These are phyloP conservation scores for Ceryle rudis DNA, from an alignment of 2,797 vertebrate genomes.

Conservation along the genomic window DNA sequence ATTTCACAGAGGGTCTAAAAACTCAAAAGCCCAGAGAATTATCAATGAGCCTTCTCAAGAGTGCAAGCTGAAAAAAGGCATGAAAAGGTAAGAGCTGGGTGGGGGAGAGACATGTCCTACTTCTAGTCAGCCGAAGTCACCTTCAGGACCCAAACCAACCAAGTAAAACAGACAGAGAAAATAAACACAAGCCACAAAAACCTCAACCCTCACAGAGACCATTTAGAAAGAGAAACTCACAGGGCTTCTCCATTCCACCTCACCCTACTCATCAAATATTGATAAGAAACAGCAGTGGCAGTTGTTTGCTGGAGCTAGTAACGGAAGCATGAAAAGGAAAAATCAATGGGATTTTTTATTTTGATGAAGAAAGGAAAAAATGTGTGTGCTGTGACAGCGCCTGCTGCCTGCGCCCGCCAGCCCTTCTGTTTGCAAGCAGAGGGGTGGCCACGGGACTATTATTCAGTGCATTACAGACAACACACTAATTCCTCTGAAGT, in stretches of 20 bases:
- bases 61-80: background rate
- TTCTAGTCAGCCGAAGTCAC: slow-evolving; percentile 14
- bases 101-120: background rate
- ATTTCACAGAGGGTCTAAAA: background rate
- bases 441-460: background rate
- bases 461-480: background rate
- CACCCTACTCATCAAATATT: slow-evolving; percentile 23
- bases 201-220: slow-evolving; percentile 42
- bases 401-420: background rate
- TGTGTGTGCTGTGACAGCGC: background rate
- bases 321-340: slow-evolving; percentile 23
- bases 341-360: slow-evolving; percentile 34
- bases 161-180: slow-evolving; percentile 30
- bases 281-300: slow-evolving; percentile 27
- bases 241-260: slow-evolving; percentile 19
- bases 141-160: background rate
- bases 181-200: slow-evolving; percentile 53
- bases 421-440: background rate
- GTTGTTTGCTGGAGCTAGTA: slow-evolving; percentile 1
- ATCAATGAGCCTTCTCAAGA: background rate
- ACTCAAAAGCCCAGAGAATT: background rate
- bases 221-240: slow-evolving; percentile 46
- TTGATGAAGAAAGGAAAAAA: background rate
- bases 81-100: background rate
- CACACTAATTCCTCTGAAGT: background rate